These are phyloP conservation scores for Enhydra lutris DNA, from an alignment of 2,113 vertebrate species.

Conservation along the genomic window DNA sequence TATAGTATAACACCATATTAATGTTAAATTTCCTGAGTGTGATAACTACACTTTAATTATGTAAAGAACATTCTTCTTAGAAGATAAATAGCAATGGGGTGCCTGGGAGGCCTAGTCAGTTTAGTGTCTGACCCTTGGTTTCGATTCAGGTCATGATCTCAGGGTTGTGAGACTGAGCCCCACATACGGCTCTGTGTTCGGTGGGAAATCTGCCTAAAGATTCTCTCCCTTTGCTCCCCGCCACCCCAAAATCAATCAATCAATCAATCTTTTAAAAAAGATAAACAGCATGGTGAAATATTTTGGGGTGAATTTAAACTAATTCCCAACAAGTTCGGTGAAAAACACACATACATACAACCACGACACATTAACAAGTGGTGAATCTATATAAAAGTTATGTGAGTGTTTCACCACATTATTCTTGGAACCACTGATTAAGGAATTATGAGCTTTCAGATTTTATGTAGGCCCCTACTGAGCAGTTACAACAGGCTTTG, in stretches of 20 bases:
- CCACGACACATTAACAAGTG: neutral
- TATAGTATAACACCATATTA: neutral
- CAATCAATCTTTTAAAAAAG: neutral
- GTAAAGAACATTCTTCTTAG: neutral
- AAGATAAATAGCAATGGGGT: neutral
- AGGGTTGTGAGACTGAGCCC: neutral
- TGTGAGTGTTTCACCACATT: neutral
- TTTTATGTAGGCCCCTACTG: neutral
- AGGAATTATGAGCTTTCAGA: neutral
- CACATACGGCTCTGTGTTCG: neutral
- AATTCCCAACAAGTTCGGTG: neutral
- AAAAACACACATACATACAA: neutral
- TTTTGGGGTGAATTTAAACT: neutral
- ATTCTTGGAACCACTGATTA: neutral
- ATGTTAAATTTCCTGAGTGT: neutral
- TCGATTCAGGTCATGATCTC: neutral
- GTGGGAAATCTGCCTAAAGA: neutral
- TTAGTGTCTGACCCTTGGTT: neutral
- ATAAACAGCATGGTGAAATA: neutral
- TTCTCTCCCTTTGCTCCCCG: neutral
- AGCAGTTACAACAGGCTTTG: neutral
- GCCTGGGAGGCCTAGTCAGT: neutral
- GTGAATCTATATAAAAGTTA: neutral
- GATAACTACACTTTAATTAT: neutral
- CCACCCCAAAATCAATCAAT: neutral